Percentiles rank a stretch among this genome's conserved stretches.
phyloP scores from a whole-genome alignment of 2,797 vertebrate genomes.

The Darevskia mixta region DNA sequence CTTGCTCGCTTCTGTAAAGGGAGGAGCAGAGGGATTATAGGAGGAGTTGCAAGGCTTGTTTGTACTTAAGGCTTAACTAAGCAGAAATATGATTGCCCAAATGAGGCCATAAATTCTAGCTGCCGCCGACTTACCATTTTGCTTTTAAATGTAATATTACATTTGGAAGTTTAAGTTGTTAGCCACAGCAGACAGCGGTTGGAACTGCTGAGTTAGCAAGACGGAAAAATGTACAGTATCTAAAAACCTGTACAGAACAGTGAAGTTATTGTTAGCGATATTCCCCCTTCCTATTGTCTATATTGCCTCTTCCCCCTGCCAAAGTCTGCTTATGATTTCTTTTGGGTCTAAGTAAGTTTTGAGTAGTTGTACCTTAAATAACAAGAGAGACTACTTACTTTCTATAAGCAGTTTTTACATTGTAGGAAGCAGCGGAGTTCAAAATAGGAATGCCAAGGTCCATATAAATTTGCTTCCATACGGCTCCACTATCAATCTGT shows the following conservation, averaged over 20 bases:
- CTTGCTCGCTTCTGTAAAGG: background rate
- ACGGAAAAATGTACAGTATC: background rate
- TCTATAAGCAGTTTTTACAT: slow-evolving; percentile 98
- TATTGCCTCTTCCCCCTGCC: background rate
- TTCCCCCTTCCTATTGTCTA: background rate
- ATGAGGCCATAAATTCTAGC: background rate
- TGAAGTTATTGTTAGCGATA: background rate
- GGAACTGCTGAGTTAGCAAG: background rate
- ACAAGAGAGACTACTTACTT: slow-evolving; percentile 85
- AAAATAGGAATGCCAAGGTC: slow-evolving; percentile 98
- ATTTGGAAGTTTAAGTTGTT: background rate
- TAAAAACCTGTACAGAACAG: background rate
- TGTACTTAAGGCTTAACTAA: background rate
- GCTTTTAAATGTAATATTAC: background rate
- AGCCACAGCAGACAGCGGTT: background rate
- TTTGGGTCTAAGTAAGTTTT: background rate
- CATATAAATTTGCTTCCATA: slow-evolving; percentile 99
- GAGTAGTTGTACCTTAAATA: background rate
- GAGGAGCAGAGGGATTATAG: background rate
- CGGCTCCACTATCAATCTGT: slow-evolving; percentile 93
- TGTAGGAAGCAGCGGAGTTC: slow-evolving; percentile 99
- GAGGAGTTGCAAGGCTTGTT: background rate
- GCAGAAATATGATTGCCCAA: background rate
- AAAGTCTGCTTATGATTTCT: background rate
- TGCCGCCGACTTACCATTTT: background rate